These are phyloP conservation scores for Nasonia giraulti DNA, from an alignment of 1,140 invertebrate species.

Conservation along the genomic window DNA sequence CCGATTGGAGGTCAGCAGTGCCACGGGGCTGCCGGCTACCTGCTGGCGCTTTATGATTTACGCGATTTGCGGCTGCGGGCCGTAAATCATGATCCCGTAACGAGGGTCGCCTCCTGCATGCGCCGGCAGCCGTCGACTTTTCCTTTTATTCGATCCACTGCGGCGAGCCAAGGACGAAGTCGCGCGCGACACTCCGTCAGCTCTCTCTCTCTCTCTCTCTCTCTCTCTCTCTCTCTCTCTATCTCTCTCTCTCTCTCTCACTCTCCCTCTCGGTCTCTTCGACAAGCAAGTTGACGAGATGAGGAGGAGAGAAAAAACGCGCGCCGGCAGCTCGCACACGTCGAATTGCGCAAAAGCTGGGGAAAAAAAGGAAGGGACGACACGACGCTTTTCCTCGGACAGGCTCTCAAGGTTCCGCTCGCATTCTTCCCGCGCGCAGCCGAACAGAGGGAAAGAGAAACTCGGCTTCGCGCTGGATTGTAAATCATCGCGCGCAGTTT, in stretches of 20 bases:
- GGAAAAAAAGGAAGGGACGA: background rate
- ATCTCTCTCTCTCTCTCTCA: too few relatives aligned
- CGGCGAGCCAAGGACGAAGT: slow-evolving; percentile 1
- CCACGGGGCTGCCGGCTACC: slow-evolving; percentile 51
- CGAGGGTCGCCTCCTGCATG: slow-evolving; percentile 13
- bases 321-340: background rate
- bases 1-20: slow-evolving; percentile 48
- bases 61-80: slow-evolving; percentile 37
- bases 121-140: background rate
- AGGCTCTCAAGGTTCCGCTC: slow-evolving; percentile 6
- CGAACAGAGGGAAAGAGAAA: background rate
- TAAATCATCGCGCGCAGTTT: slow-evolving; percentile 50
- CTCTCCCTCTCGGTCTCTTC: background rate
- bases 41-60: slow-evolving; percentile 56
- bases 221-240: background rate
- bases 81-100: slow-evolving; percentile 54
- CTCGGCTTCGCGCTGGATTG: background rate
- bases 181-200: background rate
- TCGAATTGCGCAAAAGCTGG: slow-evolving; percentile 32
- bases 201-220: slow-evolving; percentile 8
- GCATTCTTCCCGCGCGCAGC: slow-evolving; percentile 50
- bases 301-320: background rate
- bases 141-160: background rate
- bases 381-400: slow-evolving; percentile 6
- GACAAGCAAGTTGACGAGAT: background rate